phyloP scores from a whole-genome alignment of 2,113 vertebrate species.

The Archilochus colubris region DNA sequence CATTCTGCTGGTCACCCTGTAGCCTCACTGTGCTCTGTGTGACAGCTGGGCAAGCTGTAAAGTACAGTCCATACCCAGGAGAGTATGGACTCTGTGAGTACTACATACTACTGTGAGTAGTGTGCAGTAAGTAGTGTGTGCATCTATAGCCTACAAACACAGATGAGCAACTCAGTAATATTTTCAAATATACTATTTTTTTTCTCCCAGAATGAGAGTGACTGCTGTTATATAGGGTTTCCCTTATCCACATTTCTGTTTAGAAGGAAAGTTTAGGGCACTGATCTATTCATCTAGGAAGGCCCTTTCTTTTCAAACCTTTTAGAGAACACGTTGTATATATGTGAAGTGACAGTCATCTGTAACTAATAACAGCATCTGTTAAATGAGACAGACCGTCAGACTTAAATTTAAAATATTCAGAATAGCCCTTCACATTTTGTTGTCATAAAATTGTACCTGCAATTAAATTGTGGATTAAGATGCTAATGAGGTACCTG shows the following conservation, averaged over 20 bases:
- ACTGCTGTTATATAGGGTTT: not conserved
- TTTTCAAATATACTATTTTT: not conserved
- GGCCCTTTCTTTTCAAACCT: not conserved
- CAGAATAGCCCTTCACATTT: constrained; percentile 64
- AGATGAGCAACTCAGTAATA: not conserved
- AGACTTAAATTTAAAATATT: constrained; percentile 60
- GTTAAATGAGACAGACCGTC: constrained; percentile 54
- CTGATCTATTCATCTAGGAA: not conserved
- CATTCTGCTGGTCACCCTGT: not conserved
- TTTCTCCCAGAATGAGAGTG: not conserved
- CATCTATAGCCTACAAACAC: not conserved
- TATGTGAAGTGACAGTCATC: constrained; percentile 42
- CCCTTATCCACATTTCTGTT: not conserved
- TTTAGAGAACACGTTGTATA: not conserved
- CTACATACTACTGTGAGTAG: too few species aligned
- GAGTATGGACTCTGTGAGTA: not conserved
- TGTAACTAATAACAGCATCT: constrained; percentile 61
- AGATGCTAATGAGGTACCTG: constrained; percentile 69
- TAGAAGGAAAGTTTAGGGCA: not conserved
- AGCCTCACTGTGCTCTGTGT: not conserved
- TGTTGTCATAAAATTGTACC: constrained; percentile 65
- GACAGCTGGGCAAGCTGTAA: not conserved
- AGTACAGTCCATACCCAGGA: not conserved
- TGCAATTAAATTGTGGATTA: constrained; percentile 72
- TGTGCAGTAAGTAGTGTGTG: not conserved